Conservation (phyloP, 2,113 vertebrate species). For the Psittacara wagleri region DNA sequence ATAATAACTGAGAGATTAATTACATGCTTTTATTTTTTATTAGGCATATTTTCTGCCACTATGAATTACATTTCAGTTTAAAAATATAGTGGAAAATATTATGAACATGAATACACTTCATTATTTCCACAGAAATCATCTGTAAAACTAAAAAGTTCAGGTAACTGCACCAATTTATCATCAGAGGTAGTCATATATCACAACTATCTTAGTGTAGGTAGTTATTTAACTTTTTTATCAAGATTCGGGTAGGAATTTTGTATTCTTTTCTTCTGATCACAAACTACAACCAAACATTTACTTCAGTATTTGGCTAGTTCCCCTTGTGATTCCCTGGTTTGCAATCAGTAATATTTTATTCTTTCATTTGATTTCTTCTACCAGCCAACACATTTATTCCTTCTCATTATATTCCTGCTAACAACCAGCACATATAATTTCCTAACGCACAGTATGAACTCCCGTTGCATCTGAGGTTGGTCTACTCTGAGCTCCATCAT, state of each 20-base stretch:
- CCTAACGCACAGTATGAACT: background rate
- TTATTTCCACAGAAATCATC: background rate
- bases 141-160: background rate
- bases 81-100: background rate
- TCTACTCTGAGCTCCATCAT: background rate
- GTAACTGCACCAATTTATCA: background rate
- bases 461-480: background rate
- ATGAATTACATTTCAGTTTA: background rate
- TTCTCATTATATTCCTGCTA: background rate
- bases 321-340: background rate
- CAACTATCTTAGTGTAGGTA: background rate
- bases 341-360: background rate
- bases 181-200: background rate
- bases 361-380: background rate
- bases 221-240: background rate
- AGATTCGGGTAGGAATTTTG: background rate
- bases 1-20: background rate
- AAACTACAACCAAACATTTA: background rate
- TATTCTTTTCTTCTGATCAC: background rate
- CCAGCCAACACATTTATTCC: background rate
- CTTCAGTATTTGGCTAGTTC: background rate
- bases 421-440: background rate
- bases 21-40: background rate
- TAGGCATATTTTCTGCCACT: background rate
- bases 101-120: background rate